Percentiles rank a stretch among this genome's conserved stretches.
Conservation (phyloP, 2,113 vertebrate genomes). For the Petromus typicus region DNA sequence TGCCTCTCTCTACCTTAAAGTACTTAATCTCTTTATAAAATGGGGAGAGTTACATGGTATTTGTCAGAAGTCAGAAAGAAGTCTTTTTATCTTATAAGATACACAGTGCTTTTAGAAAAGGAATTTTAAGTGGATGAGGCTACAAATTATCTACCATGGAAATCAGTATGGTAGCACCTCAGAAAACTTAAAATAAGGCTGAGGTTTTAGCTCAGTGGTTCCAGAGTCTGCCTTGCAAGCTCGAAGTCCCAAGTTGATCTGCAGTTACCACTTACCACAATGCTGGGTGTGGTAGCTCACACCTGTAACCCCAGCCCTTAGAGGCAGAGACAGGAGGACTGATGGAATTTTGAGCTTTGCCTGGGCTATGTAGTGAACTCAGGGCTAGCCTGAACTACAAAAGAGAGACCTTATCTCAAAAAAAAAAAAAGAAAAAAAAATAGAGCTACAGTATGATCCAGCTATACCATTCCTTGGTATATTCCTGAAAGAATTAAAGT, state of each 20-base stretch:
- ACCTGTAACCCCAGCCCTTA: too few species aligned
- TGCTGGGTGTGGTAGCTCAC: too few species aligned
- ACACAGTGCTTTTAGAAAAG: not conserved
- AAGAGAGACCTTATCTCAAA: too few species aligned
- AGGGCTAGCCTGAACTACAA: too few species aligned
- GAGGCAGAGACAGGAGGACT: too few species aligned
- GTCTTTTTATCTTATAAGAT: not conserved
- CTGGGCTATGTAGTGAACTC: too few species aligned
- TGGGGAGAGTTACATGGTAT: not conserved
- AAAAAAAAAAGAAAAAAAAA: not conserved
- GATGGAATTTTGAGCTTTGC: too few species aligned
- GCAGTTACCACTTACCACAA: too few species aligned
- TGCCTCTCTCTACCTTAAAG: not conserved
- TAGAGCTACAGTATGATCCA: not conserved
- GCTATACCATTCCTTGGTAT: not conserved
- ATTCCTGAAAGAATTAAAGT: not conserved
- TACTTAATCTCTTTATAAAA: not conserved
- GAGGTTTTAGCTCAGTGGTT: too few species aligned
- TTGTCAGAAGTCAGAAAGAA: conserved; percentile 10
- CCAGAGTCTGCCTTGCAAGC: too few species aligned
- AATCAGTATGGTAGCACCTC: not conserved
- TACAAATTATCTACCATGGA: not conserved
- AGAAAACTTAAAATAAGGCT: not conserved
- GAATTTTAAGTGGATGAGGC: not conserved
- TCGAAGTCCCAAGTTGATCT: too few species aligned